Evolutionary conservation across 1,140 invertebrate genomes (phyloP), one percentile per base, ranked within the genome.

Genomic region (Brachionus calyciflorus): DNA sequence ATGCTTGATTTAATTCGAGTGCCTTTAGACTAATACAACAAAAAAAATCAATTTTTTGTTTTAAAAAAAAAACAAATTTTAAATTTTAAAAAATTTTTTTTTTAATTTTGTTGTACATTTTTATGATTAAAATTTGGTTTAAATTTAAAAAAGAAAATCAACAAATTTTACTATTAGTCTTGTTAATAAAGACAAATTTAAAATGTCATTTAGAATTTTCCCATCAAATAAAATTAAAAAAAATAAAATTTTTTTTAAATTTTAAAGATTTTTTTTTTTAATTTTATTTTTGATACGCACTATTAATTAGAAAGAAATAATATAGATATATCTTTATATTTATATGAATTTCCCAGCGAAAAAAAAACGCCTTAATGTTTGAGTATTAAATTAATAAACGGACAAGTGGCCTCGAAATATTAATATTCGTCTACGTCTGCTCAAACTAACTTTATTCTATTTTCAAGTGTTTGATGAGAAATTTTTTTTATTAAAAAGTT

Each of bases 221-320:
- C 17, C n/a, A 17, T 17, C n/a, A 49, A 49, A 49, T n/a, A 49
- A 53, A 24, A 21, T 3, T 21, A 24, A 53, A 49, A 10, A 10
- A 49, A 14, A 49, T 19, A n/a, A 14, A 55, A 28, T 55, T 55
- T 55, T 28, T 21, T 28, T 28, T 14, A 28, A 30, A 55, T 55
- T 44, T n/a, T 49, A 7, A 19, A 30, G 26, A 33, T 17, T 9
- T 37, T 37, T 37, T 37, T 60, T 33, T 60, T 17, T 19, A 9
- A 37, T n/a, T n/a, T n/a, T n/a, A n/a, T n/a, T n/a, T n/a, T n/a
- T 33, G 55, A 60, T 37, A 60, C 55, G 55, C 55, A 60, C 55
- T 60, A 60, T 60, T 60, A 60, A 60, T 60, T 60, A 33, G n/a
- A n/a, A n/a, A n/a, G n/a, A n/a, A n/a, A n/a, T n/a, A n/a, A n/a